Evolutionary conservation across 2,113 vertebrate species (phyloP), one percentile per base, ranked within the genome.

Genomic region (Fregata magnificens): DNA sequence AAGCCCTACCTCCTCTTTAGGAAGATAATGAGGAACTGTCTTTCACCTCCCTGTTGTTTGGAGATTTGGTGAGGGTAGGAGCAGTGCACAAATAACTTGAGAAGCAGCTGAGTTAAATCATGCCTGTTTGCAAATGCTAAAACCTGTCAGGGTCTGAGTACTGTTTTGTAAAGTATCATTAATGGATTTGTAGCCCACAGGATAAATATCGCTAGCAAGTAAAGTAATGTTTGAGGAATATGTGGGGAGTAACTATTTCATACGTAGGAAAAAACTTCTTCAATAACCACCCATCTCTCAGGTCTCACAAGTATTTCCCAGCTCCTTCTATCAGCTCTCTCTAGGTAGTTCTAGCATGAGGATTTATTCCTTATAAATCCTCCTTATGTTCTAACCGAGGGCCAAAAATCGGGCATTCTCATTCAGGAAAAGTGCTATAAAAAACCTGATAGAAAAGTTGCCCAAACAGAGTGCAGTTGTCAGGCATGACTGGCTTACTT

Each of bases 181-280:
- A 70, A 66, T 45, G 73, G 72, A 86, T 62, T 32, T 58, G n/a
- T 9, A 82, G 52, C 20, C 0, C 1, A 32, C 0, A 0, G 38
- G 71, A 91, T 29, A 94, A 89, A 50, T 22, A 82, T 16, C 24
- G 18, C 42, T 44, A 20, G 12, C 26, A 81, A 62, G 28, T 19
- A 77, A 81, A 82, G 7, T 24, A 88, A 42, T 59, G 81, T 38
- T 91, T 71, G 34, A 82, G 24, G 16, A 55, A 28, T 45, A 49
- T 4, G 8, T 21, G 9, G 89, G 34, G 8, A 45, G 10, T 42
- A 73, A 15, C 29, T 61, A 38, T 17, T 77, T 58, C 16, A 32
- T 28, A n/a, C 6, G 2, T 20, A 87, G 58, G 25, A 59, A 79
- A 63, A 82, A 3, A 26, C 28, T 82, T 42, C 52, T 81, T 59